A percentile compares a stretch with the other conserved stretches of the same genome.
phyloP scores from a whole-genome alignment of 2,888 invertebrate species.

The Dasysyrphus tricinctus region DNA sequence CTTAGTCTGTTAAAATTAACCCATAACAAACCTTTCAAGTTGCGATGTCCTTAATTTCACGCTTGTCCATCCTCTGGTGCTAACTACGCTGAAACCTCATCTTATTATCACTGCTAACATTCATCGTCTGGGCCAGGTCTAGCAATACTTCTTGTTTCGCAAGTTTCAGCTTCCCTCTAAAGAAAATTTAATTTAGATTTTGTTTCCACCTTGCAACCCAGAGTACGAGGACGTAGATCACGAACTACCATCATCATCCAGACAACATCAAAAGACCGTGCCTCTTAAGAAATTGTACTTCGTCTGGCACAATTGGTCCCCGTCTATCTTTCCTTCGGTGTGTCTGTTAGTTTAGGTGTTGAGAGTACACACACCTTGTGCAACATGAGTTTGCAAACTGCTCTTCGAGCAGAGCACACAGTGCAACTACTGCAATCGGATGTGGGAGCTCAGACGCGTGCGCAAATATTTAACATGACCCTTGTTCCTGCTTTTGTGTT shows the following conservation, averaged over 20 bases:
- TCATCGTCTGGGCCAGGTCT: constrained; percentile 49
- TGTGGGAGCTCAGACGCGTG: constrained; percentile 65
- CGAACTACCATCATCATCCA: constrained; percentile 45
- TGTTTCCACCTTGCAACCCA: constrained; percentile 9
- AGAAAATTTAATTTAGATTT: constrained; percentile 14
- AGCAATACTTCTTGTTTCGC: constrained; percentile 19
- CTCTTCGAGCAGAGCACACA: constrained; percentile 34
- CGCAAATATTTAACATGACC: constrained; percentile 73
- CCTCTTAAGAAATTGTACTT: constrained; percentile 52
- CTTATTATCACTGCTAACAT: constrained; percentile 47
- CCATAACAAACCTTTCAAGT: constrained; percentile 9
- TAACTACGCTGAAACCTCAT: constrained; percentile 58
- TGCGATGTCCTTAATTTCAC: constrained; percentile 51
- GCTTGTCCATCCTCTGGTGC: constrained; percentile 51
- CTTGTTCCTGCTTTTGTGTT: constrained; percentile 50
- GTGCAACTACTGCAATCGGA: constrained; percentile 33
- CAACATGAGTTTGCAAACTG: constrained; percentile 67
- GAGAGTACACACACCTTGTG: constrained; percentile 64
- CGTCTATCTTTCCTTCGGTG: constrained; percentile 42
- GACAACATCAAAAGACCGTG: constrained; percentile 51
- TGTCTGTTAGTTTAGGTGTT: constrained; percentile 45
- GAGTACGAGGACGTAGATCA: constrained; percentile 40
- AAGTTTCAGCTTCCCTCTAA: constrained; percentile 24
- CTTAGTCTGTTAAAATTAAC: neutral
- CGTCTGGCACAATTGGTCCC: constrained; percentile 54